Base-by-base conservation (phyloP, 2,888 invertebrate species). In the Ctenicera cuprea region DNA sequence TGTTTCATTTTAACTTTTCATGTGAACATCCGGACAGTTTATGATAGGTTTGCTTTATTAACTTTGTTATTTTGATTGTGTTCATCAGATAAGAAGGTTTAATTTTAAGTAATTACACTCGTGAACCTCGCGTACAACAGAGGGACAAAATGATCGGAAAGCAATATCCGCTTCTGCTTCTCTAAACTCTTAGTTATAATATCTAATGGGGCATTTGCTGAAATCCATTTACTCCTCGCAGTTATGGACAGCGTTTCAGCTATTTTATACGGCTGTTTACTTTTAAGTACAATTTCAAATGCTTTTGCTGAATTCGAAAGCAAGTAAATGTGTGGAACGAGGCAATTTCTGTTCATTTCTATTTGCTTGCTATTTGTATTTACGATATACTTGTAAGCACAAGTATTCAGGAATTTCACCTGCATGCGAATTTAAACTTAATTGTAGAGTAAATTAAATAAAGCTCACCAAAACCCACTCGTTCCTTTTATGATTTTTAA, bases 181-280 rank as follows among this genome's bases (percentile, higher is more conserved):
- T 26, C 52, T 52, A 52, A 52, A 22, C 22, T 26, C 9, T 22
- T 18, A 52, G 52, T 52, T 52, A 52, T 48, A 18, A 48, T 52
- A 52, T 52, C 52, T 26, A 52, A 52, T 52, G 52, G 52, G 12
- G 52, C 52, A 52, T 52, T 52, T 52, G n/a, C 52, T 52, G 26
- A 52, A 52, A 52, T 52, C 52, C 52, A 52, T 52, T 52, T 52
- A 26, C 52, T 52, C 18, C 5, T 18, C 52, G 8, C 26, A 22
- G 26, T 26, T 26, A 52, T 52, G 52, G 52, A 26, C 52, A 52
- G 22, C 52, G 26, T 52, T 52, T 52, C 22, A 52, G 52, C 52
- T 52, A 16, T 48, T 52, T 22, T 52, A 52, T 52, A 52, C 52
- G 26, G 52, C 22, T 26, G 52, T 52, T 52, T 52, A 26, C 26